Percentiles rank a stretch among this genome's conserved stretches.
These are phyloP conservation scores for Drosophila arizonae DNA, from an alignment of 1,140 invertebrate genomes.

Conservation along the genomic window DNA sequence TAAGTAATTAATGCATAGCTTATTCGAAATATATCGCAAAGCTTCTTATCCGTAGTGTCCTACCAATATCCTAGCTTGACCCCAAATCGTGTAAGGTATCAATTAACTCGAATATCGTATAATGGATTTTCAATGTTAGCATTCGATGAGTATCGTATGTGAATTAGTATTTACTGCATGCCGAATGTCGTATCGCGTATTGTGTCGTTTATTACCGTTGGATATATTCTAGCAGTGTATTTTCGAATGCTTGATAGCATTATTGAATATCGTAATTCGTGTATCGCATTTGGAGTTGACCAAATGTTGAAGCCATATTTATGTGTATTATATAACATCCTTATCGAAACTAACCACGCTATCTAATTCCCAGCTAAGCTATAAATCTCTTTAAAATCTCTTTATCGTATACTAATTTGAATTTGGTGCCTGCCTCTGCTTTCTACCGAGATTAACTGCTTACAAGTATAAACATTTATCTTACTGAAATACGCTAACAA, in stretches of 20 bases:
- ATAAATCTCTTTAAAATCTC: too few species aligned
- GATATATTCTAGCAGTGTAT: background rate
- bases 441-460: conserved; percentile 1
- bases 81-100: too few species aligned
- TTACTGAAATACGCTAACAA: background rate
- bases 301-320: background rate
- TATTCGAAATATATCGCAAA: background rate
- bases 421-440: conserved; percentile 28
- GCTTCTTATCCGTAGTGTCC: background rate
- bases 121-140: background rate
- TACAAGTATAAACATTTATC: background rate
- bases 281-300: background rate
- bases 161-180: background rate
- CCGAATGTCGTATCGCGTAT: background rate
- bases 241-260: background rate
- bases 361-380: background rate
- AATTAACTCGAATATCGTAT: background rate
- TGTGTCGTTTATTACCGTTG: too few species aligned
- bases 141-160: background rate
- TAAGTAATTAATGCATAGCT: background rate
- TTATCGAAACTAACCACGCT: background rate
- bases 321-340: too few species aligned
- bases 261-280: conserved; percentile 30
- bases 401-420: conserved; percentile 16
- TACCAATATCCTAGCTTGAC: too few species aligned